phyloP scores from a whole-genome alignment of 2,113 vertebrate species.

The Camelus dromedarius region DNA sequence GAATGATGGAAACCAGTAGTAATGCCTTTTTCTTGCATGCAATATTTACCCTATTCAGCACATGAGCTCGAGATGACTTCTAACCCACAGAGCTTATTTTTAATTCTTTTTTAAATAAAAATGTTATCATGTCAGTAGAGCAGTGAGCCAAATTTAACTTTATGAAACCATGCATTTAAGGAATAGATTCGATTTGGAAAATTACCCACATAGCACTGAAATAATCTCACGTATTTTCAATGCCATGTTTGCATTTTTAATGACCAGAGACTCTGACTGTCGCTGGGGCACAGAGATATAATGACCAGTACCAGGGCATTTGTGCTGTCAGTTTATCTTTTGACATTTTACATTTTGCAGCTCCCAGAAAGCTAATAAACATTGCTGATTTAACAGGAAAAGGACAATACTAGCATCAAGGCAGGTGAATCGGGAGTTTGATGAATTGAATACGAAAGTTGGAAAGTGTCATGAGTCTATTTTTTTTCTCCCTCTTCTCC shows the following conservation, averaged over 20 bases:
- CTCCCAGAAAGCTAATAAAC: not conserved
- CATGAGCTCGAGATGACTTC: conserved; percentile 55
- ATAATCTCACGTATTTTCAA: conserved; percentile 43
- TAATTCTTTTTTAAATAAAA: conserved; percentile 77
- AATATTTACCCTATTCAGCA: conserved; percentile 47
- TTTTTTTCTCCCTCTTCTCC: not conserved
- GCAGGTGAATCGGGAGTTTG: fast-evolving
- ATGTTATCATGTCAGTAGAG: conserved; percentile 60
- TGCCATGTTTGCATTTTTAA: conserved; percentile 61
- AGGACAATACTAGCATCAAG: not conserved
- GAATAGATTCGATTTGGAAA: conserved; percentile 61
- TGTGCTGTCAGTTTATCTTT: not conserved
- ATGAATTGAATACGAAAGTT: not conserved
- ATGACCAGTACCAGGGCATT: not conserved
- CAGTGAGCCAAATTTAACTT: conserved; percentile 60
- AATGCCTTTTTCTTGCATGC: conserved; percentile 33
- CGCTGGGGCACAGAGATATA: not conserved
- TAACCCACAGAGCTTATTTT: conserved; percentile 61
- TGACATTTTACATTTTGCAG: not conserved
- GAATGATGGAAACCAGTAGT: conserved; percentile 42
- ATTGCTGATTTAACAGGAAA: not conserved
- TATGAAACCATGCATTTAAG: conserved; percentile 48
- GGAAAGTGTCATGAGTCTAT: not conserved
- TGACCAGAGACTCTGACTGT: not conserved
- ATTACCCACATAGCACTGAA: not conserved